A percentile compares a stretch with the other conserved stretches of the same genome.
These are phyloP conservation scores for Ameiurus melas DNA, from an alignment of 2,113 vertebrate genomes.

Conservation along the genomic window DNA sequence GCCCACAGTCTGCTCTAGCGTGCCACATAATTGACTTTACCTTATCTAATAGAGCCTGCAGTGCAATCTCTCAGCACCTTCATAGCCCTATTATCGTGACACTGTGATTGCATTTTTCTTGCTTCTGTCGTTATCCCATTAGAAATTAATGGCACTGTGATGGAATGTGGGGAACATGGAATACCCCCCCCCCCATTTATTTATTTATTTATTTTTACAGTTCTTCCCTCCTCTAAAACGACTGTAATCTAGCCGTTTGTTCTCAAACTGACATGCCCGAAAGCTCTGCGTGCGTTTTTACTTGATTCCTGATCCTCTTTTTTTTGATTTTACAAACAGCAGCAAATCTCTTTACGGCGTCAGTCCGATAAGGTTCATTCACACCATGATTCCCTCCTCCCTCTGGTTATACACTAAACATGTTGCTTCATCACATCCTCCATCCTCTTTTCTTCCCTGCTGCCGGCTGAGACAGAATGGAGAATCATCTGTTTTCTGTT, in stretches of 20 bases:
- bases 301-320: slow-evolving; percentile 3
- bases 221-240: slow-evolving; percentile 6
- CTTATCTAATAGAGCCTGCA: slow-evolving; percentile 45
- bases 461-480: not conserved
- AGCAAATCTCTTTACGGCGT: slow-evolving; percentile 15
- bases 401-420: slow-evolving; percentile 25
- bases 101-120: slow-evolving; percentile 42
- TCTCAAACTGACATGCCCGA: not conserved
- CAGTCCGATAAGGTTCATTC: slow-evolving; percentile 56
- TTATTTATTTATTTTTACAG: not conserved
- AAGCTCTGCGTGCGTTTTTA: not conserved
- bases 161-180: slow-evolving; percentile 27
- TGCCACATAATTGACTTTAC: slow-evolving; percentile 28
- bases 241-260: not conserved
- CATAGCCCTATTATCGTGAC: slow-evolving; percentile 35
- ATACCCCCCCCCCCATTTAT: not conserved
- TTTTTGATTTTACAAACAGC: slow-evolving; percentile 19
- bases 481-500: not conserved
- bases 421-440: slow-evolving; percentile 32
- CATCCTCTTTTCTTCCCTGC: slow-evolving; percentile 20
- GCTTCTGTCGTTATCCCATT: slow-evolving; percentile 49
- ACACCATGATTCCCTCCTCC: slow-evolving; percentile 15
- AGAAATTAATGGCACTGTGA: slow-evolving; percentile 40
- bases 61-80: slow-evolving; percentile 34
- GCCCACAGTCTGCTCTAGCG: slow-evolving; percentile 3